A percentile compares a stretch with the other conserved stretches of the same genome.
These are phyloP conservation scores for Festucalex cinctus DNA, from an alignment of 2,113 vertebrate genomes.

Conservation along the genomic window DNA sequence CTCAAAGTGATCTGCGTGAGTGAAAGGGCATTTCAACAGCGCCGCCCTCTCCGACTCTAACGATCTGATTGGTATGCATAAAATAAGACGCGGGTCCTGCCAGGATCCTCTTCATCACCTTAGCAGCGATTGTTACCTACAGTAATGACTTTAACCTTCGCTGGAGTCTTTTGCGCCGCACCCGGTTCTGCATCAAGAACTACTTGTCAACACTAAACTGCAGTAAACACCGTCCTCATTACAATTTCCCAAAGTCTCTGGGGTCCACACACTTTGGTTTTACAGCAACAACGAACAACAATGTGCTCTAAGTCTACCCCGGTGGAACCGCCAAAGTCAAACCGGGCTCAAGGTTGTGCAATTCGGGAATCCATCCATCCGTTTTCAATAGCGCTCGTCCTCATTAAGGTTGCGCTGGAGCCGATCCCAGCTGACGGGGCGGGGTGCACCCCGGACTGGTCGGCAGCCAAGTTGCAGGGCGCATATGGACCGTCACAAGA, in stretches of 20 bases:
- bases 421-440: neutral
- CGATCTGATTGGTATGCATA: conserved; percentile 62
- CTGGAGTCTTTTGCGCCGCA: conserved; percentile 22
- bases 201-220: conserved; percentile 13
- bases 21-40: conserved; percentile 40
- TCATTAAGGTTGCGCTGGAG: neutral
- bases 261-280: neutral
- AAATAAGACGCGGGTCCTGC: conserved; percentile 48
- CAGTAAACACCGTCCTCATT: neutral
- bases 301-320: neutral
- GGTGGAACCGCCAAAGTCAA: neutral
- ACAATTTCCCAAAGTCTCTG: neutral
- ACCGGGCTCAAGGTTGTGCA: neutral
- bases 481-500: neutral
- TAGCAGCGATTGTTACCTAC: conserved; percentile 55
- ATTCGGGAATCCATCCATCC: neutral
- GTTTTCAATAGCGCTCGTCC: neutral
- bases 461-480: neutral
- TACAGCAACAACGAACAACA: neutral
- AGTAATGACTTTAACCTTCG: conserved; percentile 67
- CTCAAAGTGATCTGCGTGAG: conserved; percentile 53
- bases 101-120: conserved; percentile 58
- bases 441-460: neutral
- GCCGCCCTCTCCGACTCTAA: conserved; percentile 13
- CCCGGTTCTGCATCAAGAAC: conserved; percentile 22